These are phyloP conservation scores for Apis laboriosa DNA, from an alignment of 1,140 invertebrate genomes.

Conservation along the genomic window DNA sequence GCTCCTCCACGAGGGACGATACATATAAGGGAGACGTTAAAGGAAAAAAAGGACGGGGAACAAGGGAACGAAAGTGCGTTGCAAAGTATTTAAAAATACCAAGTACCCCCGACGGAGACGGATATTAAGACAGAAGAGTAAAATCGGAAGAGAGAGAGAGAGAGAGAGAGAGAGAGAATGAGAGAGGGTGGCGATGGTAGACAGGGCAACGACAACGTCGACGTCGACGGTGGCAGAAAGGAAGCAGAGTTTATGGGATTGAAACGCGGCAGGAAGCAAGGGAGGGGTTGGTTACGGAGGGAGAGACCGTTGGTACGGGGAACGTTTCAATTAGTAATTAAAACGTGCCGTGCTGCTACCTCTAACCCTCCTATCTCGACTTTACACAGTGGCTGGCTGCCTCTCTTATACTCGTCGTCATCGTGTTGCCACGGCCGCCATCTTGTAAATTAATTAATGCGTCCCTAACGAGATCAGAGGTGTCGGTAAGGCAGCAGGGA, in stretches of 20 bases:
- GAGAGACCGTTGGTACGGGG: constrained; percentile 32
- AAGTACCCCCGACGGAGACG: constrained; percentile 56
- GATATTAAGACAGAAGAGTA: constrained; percentile 59
- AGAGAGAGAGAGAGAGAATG: constrained; percentile 32
- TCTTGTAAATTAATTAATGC: constrained; percentile 80
- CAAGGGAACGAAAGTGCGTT: constrained; percentile 12
- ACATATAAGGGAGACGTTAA: constrained; percentile 32
- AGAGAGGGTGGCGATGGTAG: neutral
- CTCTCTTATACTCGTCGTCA: constrained; percentile 52
- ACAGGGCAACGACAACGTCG: constrained; percentile 40
- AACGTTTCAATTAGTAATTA: constrained; percentile 78
- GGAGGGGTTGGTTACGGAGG: constrained; percentile 8
- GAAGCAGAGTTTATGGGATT: constrained; percentile 60
- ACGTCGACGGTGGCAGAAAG: constrained; percentile 24
- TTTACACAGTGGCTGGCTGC: constrained; percentile 54
- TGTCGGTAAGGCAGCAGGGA: constrained; percentile 72
- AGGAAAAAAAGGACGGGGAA: constrained; percentile 36
- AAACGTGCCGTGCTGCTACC: constrained; percentile 67
- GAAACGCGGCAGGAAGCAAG: constrained; percentile 44
- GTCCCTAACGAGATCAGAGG: constrained; percentile 78
- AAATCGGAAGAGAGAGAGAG: constrained; percentile 23
- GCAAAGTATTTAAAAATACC: constrained; percentile 71
- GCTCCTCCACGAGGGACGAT: constrained; percentile 21
- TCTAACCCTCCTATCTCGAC: constrained; percentile 24
- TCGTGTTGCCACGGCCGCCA: constrained; percentile 62